A percentile compares a stretch with the other conserved stretches of the same genome.
phyloP scores from a whole-genome alignment of 2,888 invertebrate species.

The Ophion obscuratus region DNA sequence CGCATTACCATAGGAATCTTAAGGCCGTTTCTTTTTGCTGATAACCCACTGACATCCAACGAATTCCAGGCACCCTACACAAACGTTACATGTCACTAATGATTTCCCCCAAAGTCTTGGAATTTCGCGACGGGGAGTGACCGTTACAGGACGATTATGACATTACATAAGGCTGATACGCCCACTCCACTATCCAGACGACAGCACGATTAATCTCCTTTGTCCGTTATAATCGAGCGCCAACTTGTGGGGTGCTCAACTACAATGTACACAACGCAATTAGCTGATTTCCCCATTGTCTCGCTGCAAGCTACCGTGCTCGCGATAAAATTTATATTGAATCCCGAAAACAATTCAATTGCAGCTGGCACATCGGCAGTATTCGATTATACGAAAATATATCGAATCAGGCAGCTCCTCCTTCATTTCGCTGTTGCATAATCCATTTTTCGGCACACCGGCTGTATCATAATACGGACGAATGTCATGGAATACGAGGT shows the following conservation, averaged over 20 bases:
- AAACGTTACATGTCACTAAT: not conserved
- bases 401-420: conserved; percentile 26
- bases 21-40: not conserved
- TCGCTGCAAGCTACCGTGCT: not conserved
- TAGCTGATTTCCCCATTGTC: conserved; percentile 16
- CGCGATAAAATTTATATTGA: conserved; percentile 12
- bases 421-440: conserved; percentile 51
- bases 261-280: conserved; percentile 1
- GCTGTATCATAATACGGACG: not conserved
- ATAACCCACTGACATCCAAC: not conserved
- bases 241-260: conserved; percentile 5
- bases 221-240: conserved; percentile 12
- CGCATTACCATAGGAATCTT: not conserved
- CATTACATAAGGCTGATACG: not conserved
- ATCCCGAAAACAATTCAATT: conserved; percentile 26
- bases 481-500: conserved; percentile 33
- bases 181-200: not conserved
- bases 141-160: not conserved
- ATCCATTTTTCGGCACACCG: conserved; percentile 52
- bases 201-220: not conserved
- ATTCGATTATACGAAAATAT: conserved; percentile 48
- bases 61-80: not conserved
- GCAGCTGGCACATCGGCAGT: conserved; percentile 3
- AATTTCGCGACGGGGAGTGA: not conserved
- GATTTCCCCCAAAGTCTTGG: not conserved